phyloP scores from a whole-genome alignment of 2,113 vertebrate genomes.

The Columba janthina region DNA sequence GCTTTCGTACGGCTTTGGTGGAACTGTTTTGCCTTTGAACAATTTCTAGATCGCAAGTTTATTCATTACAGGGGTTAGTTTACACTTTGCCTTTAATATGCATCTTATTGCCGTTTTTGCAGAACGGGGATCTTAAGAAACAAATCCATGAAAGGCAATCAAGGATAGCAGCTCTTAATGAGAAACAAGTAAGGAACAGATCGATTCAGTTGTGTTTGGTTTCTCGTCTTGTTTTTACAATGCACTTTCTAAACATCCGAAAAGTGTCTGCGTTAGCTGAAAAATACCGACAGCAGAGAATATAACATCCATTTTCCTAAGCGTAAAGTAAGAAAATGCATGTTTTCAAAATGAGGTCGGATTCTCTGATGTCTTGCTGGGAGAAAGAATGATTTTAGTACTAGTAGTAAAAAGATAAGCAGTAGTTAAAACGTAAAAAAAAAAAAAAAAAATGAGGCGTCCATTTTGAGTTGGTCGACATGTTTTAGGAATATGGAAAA shows the following conservation, averaged over 20 bases:
- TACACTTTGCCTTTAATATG: slow-evolving; percentile 64
- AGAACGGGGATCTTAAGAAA: slow-evolving; percentile 88
- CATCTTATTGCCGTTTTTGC: slow-evolving; percentile 72
- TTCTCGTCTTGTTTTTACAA: slow-evolving; percentile 34
- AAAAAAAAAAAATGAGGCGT: slow-evolving; percentile 77
- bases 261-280: slow-evolving; percentile 69
- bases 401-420: slow-evolving; percentile 43
- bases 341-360: slow-evolving; percentile 37
- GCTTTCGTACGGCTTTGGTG: slow-evolving; percentile 55
- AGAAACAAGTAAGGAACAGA: slow-evolving; percentile 85
- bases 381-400: slow-evolving; percentile 26
- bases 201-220: slow-evolving; percentile 43
- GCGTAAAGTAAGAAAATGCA: slow-evolving; percentile 55
- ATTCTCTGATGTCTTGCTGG: slow-evolving; percentile 32
- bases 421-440: slow-evolving; percentile 58
- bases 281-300: slow-evolving; percentile 23
- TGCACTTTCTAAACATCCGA: slow-evolving; percentile 70
- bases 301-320: slow-evolving; percentile 62
- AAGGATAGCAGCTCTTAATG: slow-evolving; percentile 83
- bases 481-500: slow-evolving; percentile 86
- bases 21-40: slow-evolving; percentile 56
- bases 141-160: slow-evolving; percentile 84
- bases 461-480: slow-evolving; percentile 97
- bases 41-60: slow-evolving; percentile 66
- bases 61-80: slow-evolving; percentile 55